These are phyloP conservation scores for Panthera uncia DNA, from an alignment of 2,113 vertebrate genomes.

Conservation along the genomic window DNA sequence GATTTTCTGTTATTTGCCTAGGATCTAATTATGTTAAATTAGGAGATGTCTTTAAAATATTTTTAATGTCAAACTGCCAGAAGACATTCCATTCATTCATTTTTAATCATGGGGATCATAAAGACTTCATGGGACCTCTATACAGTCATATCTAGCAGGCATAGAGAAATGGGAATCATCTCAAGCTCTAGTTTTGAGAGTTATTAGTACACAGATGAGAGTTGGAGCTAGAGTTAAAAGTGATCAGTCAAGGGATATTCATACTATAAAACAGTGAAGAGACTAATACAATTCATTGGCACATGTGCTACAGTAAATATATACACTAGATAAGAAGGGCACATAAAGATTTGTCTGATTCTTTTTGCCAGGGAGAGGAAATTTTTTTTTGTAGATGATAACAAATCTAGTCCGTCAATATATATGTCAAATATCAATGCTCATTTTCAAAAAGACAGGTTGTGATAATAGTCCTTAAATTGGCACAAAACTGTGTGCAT, in stretches of 20 bases:
- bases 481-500: neutral
- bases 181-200: neutral
- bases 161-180: neutral
- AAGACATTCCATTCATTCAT: neutral
- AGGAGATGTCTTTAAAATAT: neutral
- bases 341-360: neutral
- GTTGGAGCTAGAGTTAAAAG: neutral
- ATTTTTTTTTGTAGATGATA: neutral
- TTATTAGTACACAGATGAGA: neutral
- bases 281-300: neutral
- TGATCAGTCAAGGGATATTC: neutral
- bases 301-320: neutral
- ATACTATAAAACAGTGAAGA: neutral
- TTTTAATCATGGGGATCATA: neutral
- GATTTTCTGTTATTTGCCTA: neutral
- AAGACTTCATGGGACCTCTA: neutral
- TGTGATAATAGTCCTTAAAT: neutral
- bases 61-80: neutral
- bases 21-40: neutral
- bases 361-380: neutral
- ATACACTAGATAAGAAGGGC: neutral
- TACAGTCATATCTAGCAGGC: neutral
- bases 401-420: neutral
- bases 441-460: neutral
- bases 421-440: neutral